Evolutionary conservation across 2,797 vertebrate genomes (phyloP), one percentile per base, ranked within the genome.

Genomic region (Sebastes variabilis): DNA sequence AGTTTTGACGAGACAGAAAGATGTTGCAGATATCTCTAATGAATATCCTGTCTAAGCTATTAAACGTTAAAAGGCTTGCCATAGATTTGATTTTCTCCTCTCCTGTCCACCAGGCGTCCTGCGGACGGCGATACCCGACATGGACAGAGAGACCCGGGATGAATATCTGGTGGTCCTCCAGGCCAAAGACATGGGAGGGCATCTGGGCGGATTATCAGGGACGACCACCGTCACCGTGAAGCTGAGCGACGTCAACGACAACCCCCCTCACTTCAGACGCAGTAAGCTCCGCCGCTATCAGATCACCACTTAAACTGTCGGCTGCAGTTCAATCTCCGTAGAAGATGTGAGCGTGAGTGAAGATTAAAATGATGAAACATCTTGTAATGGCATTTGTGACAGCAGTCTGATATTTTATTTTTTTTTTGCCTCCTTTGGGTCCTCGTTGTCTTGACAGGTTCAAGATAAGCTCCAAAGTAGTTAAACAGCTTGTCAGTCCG

Each of bases 181-280:
- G 87, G 97, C 97, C 84, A 97, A 97, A 89, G 97, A 98, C 93
- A 98, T 98, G 97, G 97, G 97, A 4, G 97, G 97, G 16, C 97
- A 98, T 89, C 93, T 96, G 82, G 97, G 97, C 3, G 97, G 97
- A 67, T 92, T 98, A 80, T 97, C 97, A 1, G 97, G 97, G 82
- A 98, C 97, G 25, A 97, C 97, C 2, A 98, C 97, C 0, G 91
- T 98, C 85, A 98, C 97, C 0, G 96, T 98, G 87, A 95, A 92
- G 72, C 95, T 98, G 88, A 97, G 93, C 36, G 97, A 98, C 14
- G 96, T 98, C 92, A 98, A 98, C 42, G 97, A 98, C 95, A 98
- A 97, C 89, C 97, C 97, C 8, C 97, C 97, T 25, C 97, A 96
- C 94, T 98, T 98, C 92, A 96, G 96, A 75, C 95, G 97, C 86